phyloP scores from a whole-genome alignment of 2,113 vertebrate species.

The zebrafish (Danio rerio) region DNA sequence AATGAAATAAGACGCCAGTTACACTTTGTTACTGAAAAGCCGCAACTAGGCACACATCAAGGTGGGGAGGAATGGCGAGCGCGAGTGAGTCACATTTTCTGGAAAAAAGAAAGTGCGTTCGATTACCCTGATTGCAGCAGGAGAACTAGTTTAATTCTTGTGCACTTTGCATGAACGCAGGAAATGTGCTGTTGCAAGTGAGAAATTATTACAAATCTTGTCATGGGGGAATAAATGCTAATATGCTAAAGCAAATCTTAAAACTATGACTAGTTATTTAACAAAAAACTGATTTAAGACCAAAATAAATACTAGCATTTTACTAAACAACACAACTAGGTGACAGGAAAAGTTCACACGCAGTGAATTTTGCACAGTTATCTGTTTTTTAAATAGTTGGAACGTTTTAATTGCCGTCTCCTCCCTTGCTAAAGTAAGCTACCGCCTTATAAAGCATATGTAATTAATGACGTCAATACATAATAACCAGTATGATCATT shows the following conservation, averaged over 20 bases:
- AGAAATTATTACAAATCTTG: not conserved
- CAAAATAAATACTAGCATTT: not conserved
- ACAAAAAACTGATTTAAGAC: not conserved
- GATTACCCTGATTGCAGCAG: not conserved
- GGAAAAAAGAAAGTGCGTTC: not conserved
- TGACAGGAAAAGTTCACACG: too few species aligned
- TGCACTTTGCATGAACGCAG: not conserved
- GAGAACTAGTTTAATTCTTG: not conserved
- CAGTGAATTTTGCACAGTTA: too few species aligned
- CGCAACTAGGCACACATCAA: conserved; percentile 54
- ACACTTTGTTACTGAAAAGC: conserved; percentile 68
- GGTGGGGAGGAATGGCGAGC: not conserved
- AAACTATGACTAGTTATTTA: not conserved
- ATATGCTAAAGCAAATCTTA: not conserved
- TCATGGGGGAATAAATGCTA: not conserved
- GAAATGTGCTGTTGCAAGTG: not conserved
- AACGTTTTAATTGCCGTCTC: too few species aligned
- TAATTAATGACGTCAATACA: too few species aligned
- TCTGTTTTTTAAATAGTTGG: too few species aligned
- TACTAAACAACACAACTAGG: too few species aligned
- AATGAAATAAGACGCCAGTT: conserved; percentile 72
- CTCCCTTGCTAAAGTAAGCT: too few species aligned
- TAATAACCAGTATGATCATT: too few species aligned
- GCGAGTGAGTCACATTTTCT: not conserved
- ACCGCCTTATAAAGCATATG: too few species aligned